Percentiles rank a stretch among this genome's conserved stretches.
Conservation (phyloP, 2,888 invertebrate species). For the Bombylius major region DNA sequence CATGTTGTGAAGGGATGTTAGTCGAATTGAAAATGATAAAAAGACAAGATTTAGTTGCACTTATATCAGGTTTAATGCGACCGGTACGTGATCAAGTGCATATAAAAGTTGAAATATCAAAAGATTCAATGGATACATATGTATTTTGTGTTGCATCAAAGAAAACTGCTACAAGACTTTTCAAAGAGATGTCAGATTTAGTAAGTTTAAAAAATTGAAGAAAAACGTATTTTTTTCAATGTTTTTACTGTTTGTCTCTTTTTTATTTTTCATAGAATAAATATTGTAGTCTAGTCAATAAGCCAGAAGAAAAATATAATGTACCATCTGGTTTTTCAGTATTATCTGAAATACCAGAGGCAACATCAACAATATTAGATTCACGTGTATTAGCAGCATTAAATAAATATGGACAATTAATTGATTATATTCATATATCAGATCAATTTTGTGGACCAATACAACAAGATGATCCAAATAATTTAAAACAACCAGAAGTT, state of each 20-base stretch:
- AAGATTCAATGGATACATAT: slow-evolving; percentile 86
- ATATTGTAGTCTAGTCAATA: slow-evolving; percentile 66
- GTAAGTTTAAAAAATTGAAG: slow-evolving; percentile 36
- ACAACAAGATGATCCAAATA: slow-evolving; percentile 65
- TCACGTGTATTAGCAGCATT: slow-evolving; percentile 62
- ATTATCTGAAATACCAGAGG: slow-evolving; percentile 85
- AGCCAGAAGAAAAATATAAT: slow-evolving; percentile 68
- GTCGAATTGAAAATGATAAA: slow-evolving; percentile 90
- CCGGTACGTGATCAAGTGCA: slow-evolving; percentile 80
- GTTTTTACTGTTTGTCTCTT: neutral
- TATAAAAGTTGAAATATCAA: slow-evolving; percentile 72
- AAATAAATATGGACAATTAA: slow-evolving; percentile 63
- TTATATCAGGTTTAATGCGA: slow-evolving; percentile 68
- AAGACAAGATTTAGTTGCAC: slow-evolving; percentile 87
- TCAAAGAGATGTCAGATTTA: slow-evolving; percentile 90
- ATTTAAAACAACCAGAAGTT: slow-evolving; percentile 61
- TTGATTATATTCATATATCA: slow-evolving; percentile 95
- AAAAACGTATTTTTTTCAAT: neutral
- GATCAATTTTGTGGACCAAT: slow-evolving; percentile 91
- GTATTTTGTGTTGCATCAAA: slow-evolving; percentile 86
- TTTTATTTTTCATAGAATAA: slow-evolving; percentile 43
- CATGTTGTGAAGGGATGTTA: slow-evolving; percentile 93
- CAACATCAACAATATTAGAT: slow-evolving; percentile 72
- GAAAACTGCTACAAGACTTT: slow-evolving; percentile 67
- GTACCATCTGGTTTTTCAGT: slow-evolving; percentile 60